Base-by-base conservation (phyloP, 1,140 invertebrate genomes). In the Cyclina sinensis region DNA sequence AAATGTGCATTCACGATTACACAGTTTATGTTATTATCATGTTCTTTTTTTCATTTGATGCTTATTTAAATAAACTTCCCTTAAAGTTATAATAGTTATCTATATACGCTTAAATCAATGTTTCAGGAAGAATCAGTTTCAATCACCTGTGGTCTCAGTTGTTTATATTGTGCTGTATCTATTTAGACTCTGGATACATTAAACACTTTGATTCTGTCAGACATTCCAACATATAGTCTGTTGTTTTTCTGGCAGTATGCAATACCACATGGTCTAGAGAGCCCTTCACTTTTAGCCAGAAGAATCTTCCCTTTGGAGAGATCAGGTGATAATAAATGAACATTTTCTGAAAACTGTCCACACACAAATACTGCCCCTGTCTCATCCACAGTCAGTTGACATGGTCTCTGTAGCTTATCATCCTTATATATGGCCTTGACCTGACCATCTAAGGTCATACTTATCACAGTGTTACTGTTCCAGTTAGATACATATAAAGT, bases 361-460 rank as follows among this genome's bases (percentile, higher is more conserved):
- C 76, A 79, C 51, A 79, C 76, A 57, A 27, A 79, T 35, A 79
- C 76, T 51, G 18, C 9, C 51, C 76, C 76, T 4, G n/a, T 4
- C 21, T 32, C 5, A 46, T 79, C 76, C 32, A 35, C 48, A 7
- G 51, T 57, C 21, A 79, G 2, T 21, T 48, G 35, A 2, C 5
- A 18, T 30, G 51, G 76, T 32, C 46, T n/a, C 2, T 14, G 21
- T 24, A 79, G 51, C 30, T 57, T 7, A 35, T 79, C 46, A 57
- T 79, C 48, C 43, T 27, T 79, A n/a, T 57, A 48, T 11, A 35
- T n/a, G 30, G 27, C 76, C 32, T 43, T 43, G 51, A 79, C 43
- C 30, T 57, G 21, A 27, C 76, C 76, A 54, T 54, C 76, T 3
- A 54, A 35, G 30, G 46, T 62, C 57, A 62, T 62, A 62, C 57